Evolutionary conservation across 2,797 vertebrate species (phyloP), one percentile per base, ranked within the genome.

Genomic region (Gallirallus australis): DNA sequence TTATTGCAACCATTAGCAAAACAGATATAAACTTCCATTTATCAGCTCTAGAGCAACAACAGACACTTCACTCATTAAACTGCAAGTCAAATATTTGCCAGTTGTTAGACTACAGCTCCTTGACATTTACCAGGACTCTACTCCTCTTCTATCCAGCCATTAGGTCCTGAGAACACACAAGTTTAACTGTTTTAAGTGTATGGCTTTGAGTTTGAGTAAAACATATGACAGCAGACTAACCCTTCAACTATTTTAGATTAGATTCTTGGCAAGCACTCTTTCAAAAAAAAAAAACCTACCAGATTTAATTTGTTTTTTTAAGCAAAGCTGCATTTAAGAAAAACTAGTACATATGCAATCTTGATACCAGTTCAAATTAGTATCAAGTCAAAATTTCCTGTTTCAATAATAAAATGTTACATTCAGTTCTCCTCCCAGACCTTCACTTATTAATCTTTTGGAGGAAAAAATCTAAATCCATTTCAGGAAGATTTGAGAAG

Each of bases 401-500:
- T 94, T 96, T 95, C 71, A 86, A 53, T 73, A 25, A 89, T 75
- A 93, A 97, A 94, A 96, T 70, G 45, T 71, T 90, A 90, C 75
- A 66, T 79, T 95, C 54, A 73, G 57, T 94, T 95, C 70, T 94
- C n/a, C 72, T 78, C 37, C 69, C 28, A 15, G 54, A 76, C n/a
- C 63, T 90, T 79, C 37, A 78, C 69, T 91, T 92, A 87, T 57
- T 87, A 86, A 92, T 81, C 47, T 87, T 96, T 94, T 53, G 79
- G 59, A 88, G 86, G 96, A 86, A 86, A 86, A 86, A 84, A 86
- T 88, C 60, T 82, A 72, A 56, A 47, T 28, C 37, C 50, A 66
- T 96, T 97, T 97, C 69, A 93, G 79, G 63, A 57, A 96, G 54
- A 96, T 93, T 69, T 83, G 59, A 85, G 82, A 94, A 96, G 65